Percentiles rank a stretch among this genome's conserved stretches.
Conservation (phyloP, 2,797 vertebrate genomes). For the Sarcoramphus papa region DNA sequence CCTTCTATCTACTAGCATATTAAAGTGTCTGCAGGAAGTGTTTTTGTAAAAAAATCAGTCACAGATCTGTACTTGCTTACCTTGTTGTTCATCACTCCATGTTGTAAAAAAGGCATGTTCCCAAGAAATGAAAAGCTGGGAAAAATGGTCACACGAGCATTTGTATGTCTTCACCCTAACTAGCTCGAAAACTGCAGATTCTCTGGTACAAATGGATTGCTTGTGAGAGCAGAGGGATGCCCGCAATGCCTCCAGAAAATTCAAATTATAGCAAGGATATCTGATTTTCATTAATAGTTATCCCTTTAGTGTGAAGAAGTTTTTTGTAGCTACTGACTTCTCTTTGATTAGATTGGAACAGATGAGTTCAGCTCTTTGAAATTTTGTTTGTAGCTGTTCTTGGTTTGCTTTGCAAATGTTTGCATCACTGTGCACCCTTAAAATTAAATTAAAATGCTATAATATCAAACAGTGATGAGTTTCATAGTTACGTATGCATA, state of each 20-base stretch:
- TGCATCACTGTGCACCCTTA: not conserved
- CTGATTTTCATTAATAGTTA: not conserved
- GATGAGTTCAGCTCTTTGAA: not conserved
- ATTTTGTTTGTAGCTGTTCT: not conserved
- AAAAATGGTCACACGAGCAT: not conserved
- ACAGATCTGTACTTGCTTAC: not conserved
- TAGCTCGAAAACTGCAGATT: not conserved
- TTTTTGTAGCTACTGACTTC: not conserved
- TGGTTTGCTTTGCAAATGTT: not conserved
- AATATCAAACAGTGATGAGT: not conserved
- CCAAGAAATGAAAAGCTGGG: not conserved
- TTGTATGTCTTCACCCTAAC: not conserved
- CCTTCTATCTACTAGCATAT: not conserved
- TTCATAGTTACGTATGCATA: accelerated
- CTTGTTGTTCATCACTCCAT: not conserved
- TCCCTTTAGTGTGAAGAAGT: not conserved
- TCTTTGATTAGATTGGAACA: not conserved
- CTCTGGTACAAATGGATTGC: not conserved
- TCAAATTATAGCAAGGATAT: not conserved
- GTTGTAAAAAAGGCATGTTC: not conserved
- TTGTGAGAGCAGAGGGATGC: not conserved
- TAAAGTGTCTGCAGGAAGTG: not conserved
- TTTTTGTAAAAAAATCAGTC: not conserved
- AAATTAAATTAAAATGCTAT: not conserved
- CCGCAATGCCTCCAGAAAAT: not conserved